Evolutionary conservation across 2,888 invertebrate genomes (phyloP).

Genomic region (Callosobruchus maculatus): DNA sequence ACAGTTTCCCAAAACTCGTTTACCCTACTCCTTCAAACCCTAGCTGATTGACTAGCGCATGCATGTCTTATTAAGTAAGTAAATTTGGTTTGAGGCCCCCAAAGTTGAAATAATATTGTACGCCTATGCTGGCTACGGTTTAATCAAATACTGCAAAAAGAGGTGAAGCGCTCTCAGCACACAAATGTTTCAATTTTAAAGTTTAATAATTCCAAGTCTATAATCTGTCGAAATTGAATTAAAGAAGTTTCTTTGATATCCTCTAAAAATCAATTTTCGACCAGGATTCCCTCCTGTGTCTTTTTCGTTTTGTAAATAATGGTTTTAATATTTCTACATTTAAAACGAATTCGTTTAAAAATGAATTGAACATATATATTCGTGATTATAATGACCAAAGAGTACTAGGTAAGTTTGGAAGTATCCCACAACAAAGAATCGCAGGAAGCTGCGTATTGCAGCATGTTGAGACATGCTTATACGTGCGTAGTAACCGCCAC

Average conservation of each 20-base stretch:
- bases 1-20: too few species aligned
- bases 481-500: too few species aligned
- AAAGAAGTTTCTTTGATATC: neutral
- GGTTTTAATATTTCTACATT: neutral
- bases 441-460: too few species aligned
- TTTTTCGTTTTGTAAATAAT: neutral
- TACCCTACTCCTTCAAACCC: too few species aligned
- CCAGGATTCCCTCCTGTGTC: neutral
- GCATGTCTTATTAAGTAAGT: neutral
- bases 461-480: too few species aligned
- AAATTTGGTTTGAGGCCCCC: neutral
- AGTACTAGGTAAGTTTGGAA: too few species aligned
- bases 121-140: neutral
- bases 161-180: neutral
- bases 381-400: too few species aligned
- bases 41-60: too few species aligned
- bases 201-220: neutral
- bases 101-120: neutral
- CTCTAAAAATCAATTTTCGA: neutral
- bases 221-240: neutral
- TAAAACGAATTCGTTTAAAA: neutral
- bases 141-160: neutral
- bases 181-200: neutral
- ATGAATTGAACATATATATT: neutral
- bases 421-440: too few species aligned